Evolutionary conservation across 2,113 vertebrate genomes (phyloP).

Genomic region (Phainopepla nitens): DNA sequence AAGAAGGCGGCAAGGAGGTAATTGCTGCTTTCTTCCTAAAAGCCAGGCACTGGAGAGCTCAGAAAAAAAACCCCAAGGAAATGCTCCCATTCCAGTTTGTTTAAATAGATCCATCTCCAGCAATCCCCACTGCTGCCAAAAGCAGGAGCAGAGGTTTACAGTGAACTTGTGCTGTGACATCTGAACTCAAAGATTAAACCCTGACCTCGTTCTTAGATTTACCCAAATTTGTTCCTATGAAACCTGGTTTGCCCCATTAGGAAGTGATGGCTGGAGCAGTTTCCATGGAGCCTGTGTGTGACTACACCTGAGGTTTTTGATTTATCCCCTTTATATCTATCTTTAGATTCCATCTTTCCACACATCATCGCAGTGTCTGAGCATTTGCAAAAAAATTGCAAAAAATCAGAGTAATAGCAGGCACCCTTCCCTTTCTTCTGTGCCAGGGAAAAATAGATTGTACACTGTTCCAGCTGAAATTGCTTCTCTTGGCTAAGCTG

Average conservation of each 20-base stretch:
- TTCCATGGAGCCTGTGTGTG: background rate
- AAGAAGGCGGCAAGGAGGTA: background rate
- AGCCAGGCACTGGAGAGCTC: background rate
- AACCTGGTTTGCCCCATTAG: background rate
- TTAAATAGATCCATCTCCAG: background rate
- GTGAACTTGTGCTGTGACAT: background rate
- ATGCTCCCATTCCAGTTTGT: background rate
- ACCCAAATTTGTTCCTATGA: background rate
- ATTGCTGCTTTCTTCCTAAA: background rate
- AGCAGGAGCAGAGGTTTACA: background rate
- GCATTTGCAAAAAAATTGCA: background rate
- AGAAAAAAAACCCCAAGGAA: background rate
- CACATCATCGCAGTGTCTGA: background rate
- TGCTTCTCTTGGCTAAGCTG: constrained; percentile 4
- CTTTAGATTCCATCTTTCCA: background rate
- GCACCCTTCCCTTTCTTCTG: background rate
- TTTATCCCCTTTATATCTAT: background rate
- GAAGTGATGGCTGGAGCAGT: background rate
- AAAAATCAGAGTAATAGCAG: background rate
- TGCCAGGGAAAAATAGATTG: background rate
- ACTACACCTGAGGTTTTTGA: background rate
- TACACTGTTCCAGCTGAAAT: background rate
- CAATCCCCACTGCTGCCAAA: background rate
- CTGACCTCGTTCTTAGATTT: background rate
- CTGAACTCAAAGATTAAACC: background rate